A percentile compares a stretch with the other conserved stretches of the same genome.
Evolutionary conservation across 2,888 invertebrate genomes (phyloP).

Genomic region (Andrena chrysosceles): DNA sequence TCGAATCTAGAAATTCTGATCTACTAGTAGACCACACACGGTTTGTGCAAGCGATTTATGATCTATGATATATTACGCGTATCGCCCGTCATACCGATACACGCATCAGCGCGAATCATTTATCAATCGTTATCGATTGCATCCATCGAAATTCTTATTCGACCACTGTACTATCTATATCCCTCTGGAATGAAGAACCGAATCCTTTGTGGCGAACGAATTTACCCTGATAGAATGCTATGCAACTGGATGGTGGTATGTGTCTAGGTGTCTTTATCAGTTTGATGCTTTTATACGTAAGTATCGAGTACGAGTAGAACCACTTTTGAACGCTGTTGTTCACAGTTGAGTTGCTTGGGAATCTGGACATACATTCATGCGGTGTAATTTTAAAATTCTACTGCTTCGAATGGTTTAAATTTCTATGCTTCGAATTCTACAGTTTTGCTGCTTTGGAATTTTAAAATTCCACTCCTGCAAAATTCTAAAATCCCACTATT

Average conservation of each 20-base stretch:
- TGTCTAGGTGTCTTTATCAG: conserved; percentile 31
- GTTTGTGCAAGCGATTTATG: conserved; percentile 16
- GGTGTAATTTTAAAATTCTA: too few species aligned
- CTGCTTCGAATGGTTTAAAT: too few species aligned
- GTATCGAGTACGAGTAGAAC: conserved; percentile 8
- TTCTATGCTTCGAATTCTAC: too few species aligned
- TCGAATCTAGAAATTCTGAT: conserved; percentile 26
- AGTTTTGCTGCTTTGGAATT: too few species aligned
- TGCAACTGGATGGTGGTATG: conserved; percentile 1
- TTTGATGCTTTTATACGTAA: conserved; percentile 8
- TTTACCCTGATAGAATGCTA: conserved; percentile 6
- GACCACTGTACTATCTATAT: conserved; percentile 23
- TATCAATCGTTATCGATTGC: conserved; percentile 60
- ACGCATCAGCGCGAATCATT: conserved; percentile 56
- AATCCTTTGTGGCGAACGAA: conserved; percentile 31
- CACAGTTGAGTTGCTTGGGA: conserved; percentile 8
- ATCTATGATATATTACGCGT: conserved; percentile 49
- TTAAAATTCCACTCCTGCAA: too few species aligned
- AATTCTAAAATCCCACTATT: too few species aligned
- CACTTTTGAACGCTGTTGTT: conserved; percentile 19
- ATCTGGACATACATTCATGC: not conserved
- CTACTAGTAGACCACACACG: conserved; percentile 37
- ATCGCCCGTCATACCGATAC: conserved; percentile 51
- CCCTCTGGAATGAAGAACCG: conserved; percentile 37
- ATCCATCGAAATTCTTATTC: conserved; percentile 50